Percentiles rank a stretch among this genome's conserved stretches.
These are phyloP conservation scores for Ophion ellenae DNA, from an alignment of 2,888 invertebrate species.

Conservation along the genomic window DNA sequence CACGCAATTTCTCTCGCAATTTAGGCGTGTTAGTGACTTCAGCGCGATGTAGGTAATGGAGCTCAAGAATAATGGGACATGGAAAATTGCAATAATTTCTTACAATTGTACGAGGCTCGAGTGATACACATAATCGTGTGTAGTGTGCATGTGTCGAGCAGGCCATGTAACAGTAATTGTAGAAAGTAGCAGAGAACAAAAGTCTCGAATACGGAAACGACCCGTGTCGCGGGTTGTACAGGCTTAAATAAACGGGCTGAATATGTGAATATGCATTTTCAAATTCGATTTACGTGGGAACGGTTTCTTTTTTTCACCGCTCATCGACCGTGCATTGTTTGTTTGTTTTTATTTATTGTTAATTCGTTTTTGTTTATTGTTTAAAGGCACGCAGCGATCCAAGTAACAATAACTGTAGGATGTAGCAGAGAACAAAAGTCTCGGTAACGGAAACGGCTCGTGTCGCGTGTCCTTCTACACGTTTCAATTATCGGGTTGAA, in stretches of 20 bases:
- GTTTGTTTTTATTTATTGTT: too few species aligned
- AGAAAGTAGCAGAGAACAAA: constrained; percentile 27
- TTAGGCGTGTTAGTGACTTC: background rate
- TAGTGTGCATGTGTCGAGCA: background rate
- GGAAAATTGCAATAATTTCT: background rate
- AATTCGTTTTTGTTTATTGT: too few species aligned
- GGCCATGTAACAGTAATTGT: constrained; percentile 21
- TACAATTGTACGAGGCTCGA: background rate
- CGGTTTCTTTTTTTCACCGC: background rate
- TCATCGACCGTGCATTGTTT: background rate
- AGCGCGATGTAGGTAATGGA: background rate
- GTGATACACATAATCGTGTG: background rate
- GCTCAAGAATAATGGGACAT: background rate
- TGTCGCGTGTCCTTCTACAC: constrained; percentile 3
- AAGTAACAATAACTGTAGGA: constrained; percentile 33
- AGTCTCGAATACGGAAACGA: background rate
- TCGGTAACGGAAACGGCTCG: background rate
- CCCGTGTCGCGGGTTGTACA: constrained; percentile 1
- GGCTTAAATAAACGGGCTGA: too few species aligned
- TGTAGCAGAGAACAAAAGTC: constrained; percentile 10
- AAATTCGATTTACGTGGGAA: background rate
- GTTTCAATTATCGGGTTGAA: too few species aligned
- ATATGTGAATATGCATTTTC: background rate
- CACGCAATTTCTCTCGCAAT: background rate
- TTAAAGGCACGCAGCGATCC: too few species aligned